phyloP scores from a whole-genome alignment of 30 jellyfish, hydroid and myxozoan species.

The Pelagia noctiluca region DNA sequence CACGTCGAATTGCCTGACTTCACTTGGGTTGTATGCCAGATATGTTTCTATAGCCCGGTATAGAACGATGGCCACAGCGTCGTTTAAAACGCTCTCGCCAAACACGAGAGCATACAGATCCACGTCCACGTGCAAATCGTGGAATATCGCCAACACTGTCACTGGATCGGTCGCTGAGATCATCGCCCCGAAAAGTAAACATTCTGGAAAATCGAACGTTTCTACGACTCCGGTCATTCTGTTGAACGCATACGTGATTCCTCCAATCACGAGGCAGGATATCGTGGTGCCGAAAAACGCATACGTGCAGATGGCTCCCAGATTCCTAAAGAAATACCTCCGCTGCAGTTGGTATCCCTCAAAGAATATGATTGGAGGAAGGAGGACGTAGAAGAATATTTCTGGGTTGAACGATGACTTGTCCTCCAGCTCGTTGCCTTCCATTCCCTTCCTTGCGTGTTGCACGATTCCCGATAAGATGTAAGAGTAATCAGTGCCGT shows the following conservation, averaged over 20 bases:
- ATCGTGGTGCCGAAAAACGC: conserved; percentile 99
- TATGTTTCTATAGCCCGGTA: conserved; percentile 99
- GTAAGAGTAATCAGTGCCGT: conserved; percentile 98
- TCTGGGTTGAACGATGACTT: conserved; percentile 99
- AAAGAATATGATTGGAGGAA: conserved; percentile 98
- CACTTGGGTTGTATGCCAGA: conserved; percentile 98
- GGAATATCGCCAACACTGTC: conserved; percentile 97
- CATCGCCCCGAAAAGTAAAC: conserved; percentile 99
- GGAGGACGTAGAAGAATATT: conserved; percentile 94
- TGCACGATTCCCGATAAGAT: conserved; percentile 90
- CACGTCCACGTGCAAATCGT: conserved; percentile 98
- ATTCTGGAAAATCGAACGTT: conserved; percentile 96
- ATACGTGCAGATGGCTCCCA: conserved; percentile 98
- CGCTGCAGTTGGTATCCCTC: conserved; percentile 98
- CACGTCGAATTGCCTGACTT: conserved; percentile 91
- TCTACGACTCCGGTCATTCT: conserved; percentile 90
- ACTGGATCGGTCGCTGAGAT: conserved; percentile 99
- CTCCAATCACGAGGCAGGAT: conserved; percentile 95
- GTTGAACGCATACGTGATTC: conserved; percentile 85
- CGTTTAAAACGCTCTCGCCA: conserved; percentile 99
- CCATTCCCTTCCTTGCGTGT: conserved; percentile 82
- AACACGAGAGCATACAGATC: conserved; percentile 96
- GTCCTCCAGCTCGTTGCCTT: conserved; percentile 96
- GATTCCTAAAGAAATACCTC: conserved; percentile 94
- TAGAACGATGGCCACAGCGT: conserved; percentile 98